phyloP scores from a whole-genome alignment of 2,888 invertebrate species.

The Drosophila kanekoi region DNA sequence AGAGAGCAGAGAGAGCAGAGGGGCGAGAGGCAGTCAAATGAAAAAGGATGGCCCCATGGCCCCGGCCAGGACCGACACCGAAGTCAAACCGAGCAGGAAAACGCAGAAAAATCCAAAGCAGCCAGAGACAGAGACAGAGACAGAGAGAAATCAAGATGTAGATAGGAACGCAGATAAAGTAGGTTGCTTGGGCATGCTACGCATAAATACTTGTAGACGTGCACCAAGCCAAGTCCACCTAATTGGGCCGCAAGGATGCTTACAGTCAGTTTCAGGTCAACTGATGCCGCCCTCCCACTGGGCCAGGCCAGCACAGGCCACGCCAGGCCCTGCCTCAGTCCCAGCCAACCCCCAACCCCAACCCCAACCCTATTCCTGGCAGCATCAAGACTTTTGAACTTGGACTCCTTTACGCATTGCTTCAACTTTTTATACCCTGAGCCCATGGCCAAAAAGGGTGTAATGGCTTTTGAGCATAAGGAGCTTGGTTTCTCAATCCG shows the following conservation, averaged over 20 bases:
- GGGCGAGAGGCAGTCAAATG: conserved; percentile 39
- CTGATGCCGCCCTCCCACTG: conserved; percentile 16
- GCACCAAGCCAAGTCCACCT: conserved; percentile 24
- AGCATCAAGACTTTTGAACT: conserved; percentile 53
- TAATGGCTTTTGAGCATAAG: neutral
- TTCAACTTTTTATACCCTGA: conserved; percentile 12
- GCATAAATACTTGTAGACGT: conserved; percentile 40
- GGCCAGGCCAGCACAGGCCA: neutral
- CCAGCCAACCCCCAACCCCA: neutral
- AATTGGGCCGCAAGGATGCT: conserved; percentile 52
- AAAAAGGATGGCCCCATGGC: conserved; percentile 45
- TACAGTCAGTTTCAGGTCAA: conserved; percentile 54
- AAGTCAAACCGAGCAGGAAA: conserved; percentile 38
- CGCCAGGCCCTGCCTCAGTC: neutral
- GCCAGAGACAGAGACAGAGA: neutral
- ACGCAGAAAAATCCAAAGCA: conserved; percentile 29
- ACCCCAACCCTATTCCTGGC: neutral
- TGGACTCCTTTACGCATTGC: conserved; percentile 39
- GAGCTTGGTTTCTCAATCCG: too few relatives aligned
- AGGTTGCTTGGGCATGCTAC: conserved; percentile 27
- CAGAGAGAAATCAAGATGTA: conserved; percentile 9
- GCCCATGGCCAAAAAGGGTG: neutral
- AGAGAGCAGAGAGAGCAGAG: neutral
- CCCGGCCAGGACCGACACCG: conserved; percentile 18
- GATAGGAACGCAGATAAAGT: conserved; percentile 7